Evolutionary conservation across 1,140 invertebrate genomes (phyloP).

Genomic region (Hormaphis cornu): DNA sequence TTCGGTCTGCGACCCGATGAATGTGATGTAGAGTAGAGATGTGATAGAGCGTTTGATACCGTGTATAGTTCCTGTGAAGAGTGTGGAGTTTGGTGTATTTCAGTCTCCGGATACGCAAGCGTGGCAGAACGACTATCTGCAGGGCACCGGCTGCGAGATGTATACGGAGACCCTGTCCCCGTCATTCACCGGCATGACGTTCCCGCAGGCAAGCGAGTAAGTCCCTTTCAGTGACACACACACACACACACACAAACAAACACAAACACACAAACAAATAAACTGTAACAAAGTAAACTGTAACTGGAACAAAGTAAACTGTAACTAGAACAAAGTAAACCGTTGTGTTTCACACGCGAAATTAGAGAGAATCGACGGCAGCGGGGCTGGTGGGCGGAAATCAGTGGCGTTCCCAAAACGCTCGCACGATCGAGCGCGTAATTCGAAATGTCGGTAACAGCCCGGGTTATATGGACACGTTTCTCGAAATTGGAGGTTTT

Average conservation of each 20-base stretch:
- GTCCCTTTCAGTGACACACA: constrained; percentile 43
- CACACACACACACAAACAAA: background rate
- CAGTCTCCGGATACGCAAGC: constrained; percentile 97
- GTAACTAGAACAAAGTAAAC: too few relatives aligned
- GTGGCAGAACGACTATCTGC: constrained; percentile 99
- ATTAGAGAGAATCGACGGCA: too few relatives aligned
- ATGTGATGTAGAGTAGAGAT: constrained; percentile 33
- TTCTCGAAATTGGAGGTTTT: too few relatives aligned
- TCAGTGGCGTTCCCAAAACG: too few relatives aligned
- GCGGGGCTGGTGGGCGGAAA: too few relatives aligned
- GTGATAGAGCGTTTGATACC: constrained; percentile 33
- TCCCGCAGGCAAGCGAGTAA: constrained; percentile 99
- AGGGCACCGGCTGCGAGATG: constrained; percentile 99
- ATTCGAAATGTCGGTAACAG: too few relatives aligned
- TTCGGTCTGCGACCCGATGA: constrained; percentile 32
- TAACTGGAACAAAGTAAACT: too few relatives aligned
- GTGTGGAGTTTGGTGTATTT: constrained; percentile 44
- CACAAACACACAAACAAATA: background rate
- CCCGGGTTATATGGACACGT: too few relatives aligned
- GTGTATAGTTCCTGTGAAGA: constrained; percentile 33
- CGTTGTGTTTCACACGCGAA: too few relatives aligned
- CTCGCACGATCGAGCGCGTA: too few relatives aligned
- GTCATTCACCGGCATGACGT: constrained; percentile 98
- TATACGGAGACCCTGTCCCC: constrained; percentile 99
- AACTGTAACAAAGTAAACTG: too few relatives aligned